These are phyloP conservation scores for Sylvia atricapilla DNA, from an alignment of 2,113 vertebrate species.

Conservation along the genomic window DNA sequence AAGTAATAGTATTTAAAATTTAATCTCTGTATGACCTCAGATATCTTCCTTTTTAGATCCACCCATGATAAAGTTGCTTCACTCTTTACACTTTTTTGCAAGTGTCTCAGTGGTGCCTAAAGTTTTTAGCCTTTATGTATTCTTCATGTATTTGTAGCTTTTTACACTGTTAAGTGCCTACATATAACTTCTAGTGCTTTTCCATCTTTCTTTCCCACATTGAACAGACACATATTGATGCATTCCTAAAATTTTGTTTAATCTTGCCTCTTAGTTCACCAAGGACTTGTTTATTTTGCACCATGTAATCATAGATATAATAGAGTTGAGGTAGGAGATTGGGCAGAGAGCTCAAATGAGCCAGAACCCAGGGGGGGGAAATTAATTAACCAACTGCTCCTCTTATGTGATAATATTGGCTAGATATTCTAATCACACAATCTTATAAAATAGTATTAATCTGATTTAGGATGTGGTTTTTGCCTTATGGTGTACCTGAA, in stretches of 20 bases:
- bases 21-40: background rate
- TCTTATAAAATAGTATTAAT: background rate
- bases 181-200: background rate
- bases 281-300: background rate
- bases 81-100: background rate
- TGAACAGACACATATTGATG: background rate
- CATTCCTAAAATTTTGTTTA: background rate
- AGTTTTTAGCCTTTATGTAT: background rate
- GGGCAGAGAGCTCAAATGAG: background rate
- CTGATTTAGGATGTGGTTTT: background rate
- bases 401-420: background rate
- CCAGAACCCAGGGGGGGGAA: background rate
- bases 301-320: background rate
- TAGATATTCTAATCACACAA: background rate
- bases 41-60: background rate
- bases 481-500: background rate
- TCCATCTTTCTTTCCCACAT: background rate
- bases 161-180: background rate
- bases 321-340: background rate
- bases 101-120: background rate
- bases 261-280: background rate
- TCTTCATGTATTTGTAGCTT: background rate
- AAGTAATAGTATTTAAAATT: background rate
- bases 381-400: background rate
- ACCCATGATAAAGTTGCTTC: background rate